Evolutionary conservation across 2,113 vertebrate genomes (phyloP).

Genomic region (Charina bottae): DNA sequence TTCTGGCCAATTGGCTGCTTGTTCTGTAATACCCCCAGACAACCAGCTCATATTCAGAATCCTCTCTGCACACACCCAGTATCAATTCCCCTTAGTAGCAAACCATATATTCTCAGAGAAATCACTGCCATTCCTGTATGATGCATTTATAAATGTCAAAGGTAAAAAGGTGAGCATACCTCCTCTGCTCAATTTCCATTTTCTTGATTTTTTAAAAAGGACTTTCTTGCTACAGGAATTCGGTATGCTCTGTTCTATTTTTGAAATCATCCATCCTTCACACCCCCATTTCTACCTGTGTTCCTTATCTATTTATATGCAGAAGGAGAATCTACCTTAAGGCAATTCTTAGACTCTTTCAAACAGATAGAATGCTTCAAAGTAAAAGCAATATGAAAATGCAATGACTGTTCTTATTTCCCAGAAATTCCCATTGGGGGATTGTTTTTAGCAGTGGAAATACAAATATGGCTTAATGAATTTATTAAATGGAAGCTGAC

Average conservation of each 20-base stretch:
- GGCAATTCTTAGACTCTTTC: conserved; percentile 23
- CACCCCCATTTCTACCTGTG: conserved; percentile 2
- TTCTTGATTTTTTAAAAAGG: background rate
- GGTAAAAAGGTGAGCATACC: background rate
- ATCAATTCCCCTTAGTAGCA: background rate
- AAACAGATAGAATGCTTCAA: conserved; percentile 17
- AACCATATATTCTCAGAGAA: background rate
- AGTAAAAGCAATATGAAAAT: background rate
- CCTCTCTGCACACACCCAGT: background rate
- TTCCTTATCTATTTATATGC: background rate
- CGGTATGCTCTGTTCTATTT: background rate
- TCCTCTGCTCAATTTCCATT: background rate
- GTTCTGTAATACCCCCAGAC: background rate
- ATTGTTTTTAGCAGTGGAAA: conserved; percentile 32
- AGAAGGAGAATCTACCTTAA: background rate
- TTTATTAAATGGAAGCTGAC: background rate
- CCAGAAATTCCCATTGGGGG: background rate
- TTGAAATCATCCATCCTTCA: background rate
- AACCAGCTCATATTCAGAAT: background rate
- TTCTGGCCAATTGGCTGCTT: background rate
- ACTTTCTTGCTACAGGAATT: background rate
- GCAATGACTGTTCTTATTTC: background rate
- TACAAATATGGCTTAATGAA: conserved; percentile 20
- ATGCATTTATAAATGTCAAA: background rate
- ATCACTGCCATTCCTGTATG: background rate